These are phyloP conservation scores for Danionella dracula DNA, from an alignment of 2,797 vertebrate genomes.

Conservation along the genomic window DNA sequence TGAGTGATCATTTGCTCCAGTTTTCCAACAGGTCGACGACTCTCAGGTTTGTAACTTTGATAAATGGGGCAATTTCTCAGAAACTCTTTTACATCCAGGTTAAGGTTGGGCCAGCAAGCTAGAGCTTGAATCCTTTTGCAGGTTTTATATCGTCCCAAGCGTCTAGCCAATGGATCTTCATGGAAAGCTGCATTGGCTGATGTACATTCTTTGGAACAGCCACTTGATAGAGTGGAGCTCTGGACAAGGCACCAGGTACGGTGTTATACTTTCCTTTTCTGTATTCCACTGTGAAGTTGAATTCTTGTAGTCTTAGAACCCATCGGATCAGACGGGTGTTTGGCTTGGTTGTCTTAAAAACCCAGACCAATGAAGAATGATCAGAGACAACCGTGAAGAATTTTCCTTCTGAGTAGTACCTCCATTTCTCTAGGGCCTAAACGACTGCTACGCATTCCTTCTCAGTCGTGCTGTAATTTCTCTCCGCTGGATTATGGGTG, in stretches of 20 bases:
- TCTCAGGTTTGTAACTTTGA: not conserved
- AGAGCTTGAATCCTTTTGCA: not conserved
- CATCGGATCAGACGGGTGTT: not conserved
- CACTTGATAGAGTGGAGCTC: not conserved
- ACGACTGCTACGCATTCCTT: not conserved
- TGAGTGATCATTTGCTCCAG: not conserved
- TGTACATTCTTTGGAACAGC: too few species aligned
- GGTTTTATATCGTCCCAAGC: not conserved
- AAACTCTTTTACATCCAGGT: not conserved
- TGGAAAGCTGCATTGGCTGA: not conserved
- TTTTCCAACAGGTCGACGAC: not conserved
- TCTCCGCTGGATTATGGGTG: not conserved
- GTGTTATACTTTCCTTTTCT: not conserved
- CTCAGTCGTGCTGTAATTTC: not conserved
- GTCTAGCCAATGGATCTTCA: not conserved
- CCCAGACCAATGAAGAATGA: not conserved
- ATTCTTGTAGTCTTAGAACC: too few species aligned
- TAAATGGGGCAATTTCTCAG: not conserved
- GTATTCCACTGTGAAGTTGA: too few species aligned
- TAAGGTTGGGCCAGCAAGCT: not conserved
- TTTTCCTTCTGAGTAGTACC: not conserved
- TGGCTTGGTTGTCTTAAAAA: not conserved
- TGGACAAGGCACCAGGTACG: not conserved
- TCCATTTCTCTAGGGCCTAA: not conserved
- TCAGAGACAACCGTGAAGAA: not conserved